Base-by-base conservation (phyloP, 2,113 vertebrate genomes). In the Paraplagusia blochii region DNA sequence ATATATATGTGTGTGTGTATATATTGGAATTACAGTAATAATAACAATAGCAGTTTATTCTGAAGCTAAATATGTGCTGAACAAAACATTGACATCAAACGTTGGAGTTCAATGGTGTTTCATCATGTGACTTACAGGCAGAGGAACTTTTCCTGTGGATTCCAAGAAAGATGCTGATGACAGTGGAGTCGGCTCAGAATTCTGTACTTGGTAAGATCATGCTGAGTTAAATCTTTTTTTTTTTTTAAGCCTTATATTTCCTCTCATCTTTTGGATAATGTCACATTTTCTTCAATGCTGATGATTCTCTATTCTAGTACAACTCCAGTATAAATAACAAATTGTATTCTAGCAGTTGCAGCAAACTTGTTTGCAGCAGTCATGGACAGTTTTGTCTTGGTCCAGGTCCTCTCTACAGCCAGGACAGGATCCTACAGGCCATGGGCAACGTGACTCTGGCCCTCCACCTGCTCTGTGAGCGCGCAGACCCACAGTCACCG, bases 131-230 rank as follows among this genome's bases (percentile, higher is more conserved):
- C 53, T 3, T 34, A 13, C 60, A 99, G 97, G 95, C 94, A 67
- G 97, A 99, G 84, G 97, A 99, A 60, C 84, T 99, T 42, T 99
- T 99, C 80, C 88, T 99, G 42, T 99, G 96, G 95, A 91, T 99
- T 81, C 97, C 97, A 69, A 90, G 97, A 80, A 98, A 94, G 87
- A 92, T 98, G 79, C 79, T 98, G 63, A 97, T 99, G 95, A 98
- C 95, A 0, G 94, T 98, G 72, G 96, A 99, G 70, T 97, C 96
- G 4, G 95, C 95, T 66, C 96, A 98, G 89, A 95, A 88, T 87
- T 98, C 97, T 45, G 55, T 95, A 14, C 88, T 99, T 46, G 95
- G 97, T 99, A 87, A 94, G 94, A 60, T 58, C 4, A 42, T 16
- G 8, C 16, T 15, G 9, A 42, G 9, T 11, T 16, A 16, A 44